Base-by-base conservation (phyloP, 1,140 invertebrate genomes). In the Eueides isabella region DNA sequence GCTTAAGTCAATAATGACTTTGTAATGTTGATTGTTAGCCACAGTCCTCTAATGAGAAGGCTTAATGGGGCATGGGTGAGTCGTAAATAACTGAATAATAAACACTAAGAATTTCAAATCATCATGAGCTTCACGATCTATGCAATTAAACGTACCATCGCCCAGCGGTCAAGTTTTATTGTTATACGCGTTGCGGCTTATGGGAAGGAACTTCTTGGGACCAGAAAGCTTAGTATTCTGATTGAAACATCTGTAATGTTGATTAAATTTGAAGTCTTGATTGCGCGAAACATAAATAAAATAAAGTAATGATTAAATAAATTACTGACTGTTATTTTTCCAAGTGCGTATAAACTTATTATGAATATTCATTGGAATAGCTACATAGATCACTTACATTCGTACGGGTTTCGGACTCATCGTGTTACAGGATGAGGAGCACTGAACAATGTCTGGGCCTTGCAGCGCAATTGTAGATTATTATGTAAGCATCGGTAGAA, bases 11-110 rank as follows among this genome's bases (percentile, higher is more conserved):
- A 23, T 23, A 19, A 5, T 26, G n/a, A 48, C 44, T 44, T 55
- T 61, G 14, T 48, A 61, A 61, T 68, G 29, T 68, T 41, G 41
- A 69, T 69, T 64, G 61, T 69, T 69, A 69, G n/a, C 66, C 61
- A 31, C 64, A 65, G 38, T 30, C 19, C 66, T 38, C 61, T 74
- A 74, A 74, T 67, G 72, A 74, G 29, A 62, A 3, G 23, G 6
- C 41, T 31, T 61, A 65, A 71, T 63, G 67, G 16, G 19, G 11
- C 12, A 35, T 26, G 31, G 19, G 48, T 5, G 11, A n/a, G 29
- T 68, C 67, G 67, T 68, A 61, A 68, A 68, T 68, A 68, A 35
- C 44, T 35, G n/a, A 68, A 68, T 61, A 68, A 68, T 55, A 68
- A 44, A 61, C 44, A 33, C 67, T 68, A 30, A 68, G 26, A 28